Conservation (phyloP, 2,113 vertebrate genomes). For the Syngnathoides biaculeatus region DNA sequence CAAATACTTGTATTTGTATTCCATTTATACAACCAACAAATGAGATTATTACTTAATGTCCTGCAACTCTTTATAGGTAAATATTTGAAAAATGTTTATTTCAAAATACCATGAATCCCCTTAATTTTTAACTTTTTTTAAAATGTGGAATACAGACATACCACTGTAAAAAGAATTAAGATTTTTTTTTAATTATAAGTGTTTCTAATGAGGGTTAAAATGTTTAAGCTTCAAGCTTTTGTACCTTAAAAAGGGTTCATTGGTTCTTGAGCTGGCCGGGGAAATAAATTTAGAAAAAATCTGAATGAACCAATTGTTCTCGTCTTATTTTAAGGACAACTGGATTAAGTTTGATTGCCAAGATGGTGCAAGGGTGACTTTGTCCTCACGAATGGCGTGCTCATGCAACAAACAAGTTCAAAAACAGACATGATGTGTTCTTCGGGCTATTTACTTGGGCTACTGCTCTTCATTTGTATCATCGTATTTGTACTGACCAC, state of each 20-base stretch:
- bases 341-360: neutral
- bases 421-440: slow-evolving; percentile 11
- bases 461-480: slow-evolving; percentile 34
- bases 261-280: neutral
- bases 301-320: neutral
- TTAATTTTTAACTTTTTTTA: too few relatives aligned
- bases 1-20: too few relatives aligned
- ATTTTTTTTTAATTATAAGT: too few relatives aligned
- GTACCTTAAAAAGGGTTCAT: neutral
- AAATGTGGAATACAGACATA: too few relatives aligned
- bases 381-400: neutral
- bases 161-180: too few relatives aligned
- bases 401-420: neutral
- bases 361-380: neutral
- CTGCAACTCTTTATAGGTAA: too few relatives aligned
- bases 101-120: too few relatives aligned
- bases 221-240: too few relatives aligned
- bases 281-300: neutral
- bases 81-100: too few relatives aligned
- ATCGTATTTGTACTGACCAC: slow-evolving; percentile 21
- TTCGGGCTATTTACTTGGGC: slow-evolving; percentile 16
- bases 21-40: too few relatives aligned
- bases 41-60: too few relatives aligned
- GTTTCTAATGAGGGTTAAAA: too few relatives aligned
- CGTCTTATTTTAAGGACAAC: neutral